These are phyloP conservation scores for Chironomus tepperi DNA, from an alignment of 1,140 invertebrate species.

Conservation along the genomic window DNA sequence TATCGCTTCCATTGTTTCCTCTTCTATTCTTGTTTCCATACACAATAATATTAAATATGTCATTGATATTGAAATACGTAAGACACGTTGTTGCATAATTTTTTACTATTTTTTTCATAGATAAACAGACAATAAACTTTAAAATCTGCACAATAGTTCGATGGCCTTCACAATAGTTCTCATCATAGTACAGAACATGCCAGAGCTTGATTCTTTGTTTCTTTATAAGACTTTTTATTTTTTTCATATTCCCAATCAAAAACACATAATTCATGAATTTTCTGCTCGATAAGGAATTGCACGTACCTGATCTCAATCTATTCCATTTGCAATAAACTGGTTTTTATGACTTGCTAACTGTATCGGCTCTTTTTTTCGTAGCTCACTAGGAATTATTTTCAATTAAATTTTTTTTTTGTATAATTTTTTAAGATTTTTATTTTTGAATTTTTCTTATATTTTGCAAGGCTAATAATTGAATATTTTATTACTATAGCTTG, in stretches of 20 bases:
- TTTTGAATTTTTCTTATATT: neutral
- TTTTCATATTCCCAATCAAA: neutral
- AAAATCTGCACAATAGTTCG: neutral
- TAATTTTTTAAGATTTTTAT: neutral
- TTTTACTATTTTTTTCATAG: neutral
- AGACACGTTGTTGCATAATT: neutral
- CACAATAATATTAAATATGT: neutral
- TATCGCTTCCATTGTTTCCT: constrained; percentile 12
- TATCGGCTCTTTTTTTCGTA: neutral
- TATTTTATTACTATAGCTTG: neutral
- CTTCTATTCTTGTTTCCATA: neutral
- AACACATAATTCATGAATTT: neutral
- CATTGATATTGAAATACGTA: constrained; percentile 8
- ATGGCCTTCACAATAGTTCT: neutral
- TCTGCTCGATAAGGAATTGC: neutral
- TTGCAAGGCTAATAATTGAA: neutral
- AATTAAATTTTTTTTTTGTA: neutral
- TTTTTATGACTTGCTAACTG: neutral
- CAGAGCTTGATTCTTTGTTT: too few species aligned
- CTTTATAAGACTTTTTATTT: neutral
- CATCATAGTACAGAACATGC: too few species aligned
- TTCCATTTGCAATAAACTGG: neutral
- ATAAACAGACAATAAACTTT: neutral
- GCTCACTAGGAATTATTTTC: neutral
- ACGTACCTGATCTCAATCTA: neutral